These are phyloP conservation scores for Netelia fuscicornis DNA, from an alignment of 2,888 invertebrate species.

Conservation along the genomic window DNA sequence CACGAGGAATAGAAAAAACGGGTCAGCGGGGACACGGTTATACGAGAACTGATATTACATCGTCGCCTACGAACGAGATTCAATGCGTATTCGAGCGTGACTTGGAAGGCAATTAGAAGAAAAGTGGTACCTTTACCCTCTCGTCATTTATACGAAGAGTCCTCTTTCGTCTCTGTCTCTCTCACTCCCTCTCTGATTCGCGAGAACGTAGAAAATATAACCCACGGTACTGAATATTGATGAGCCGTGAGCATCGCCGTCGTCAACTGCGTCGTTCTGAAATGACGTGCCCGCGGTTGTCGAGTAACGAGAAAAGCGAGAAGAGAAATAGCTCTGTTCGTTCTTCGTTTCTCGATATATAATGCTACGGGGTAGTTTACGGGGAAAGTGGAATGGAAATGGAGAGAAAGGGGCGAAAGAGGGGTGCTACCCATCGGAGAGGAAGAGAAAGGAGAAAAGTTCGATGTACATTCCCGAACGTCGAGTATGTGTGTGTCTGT, in stretches of 20 bases:
- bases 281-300: conserved; percentile 50
- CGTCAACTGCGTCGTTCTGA: conserved; percentile 36
- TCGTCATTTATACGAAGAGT: conserved; percentile 17
- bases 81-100: conserved; percentile 50
- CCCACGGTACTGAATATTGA: conserved; percentile 62
- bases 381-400: conserved; percentile 56
- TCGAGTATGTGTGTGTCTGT: no score
- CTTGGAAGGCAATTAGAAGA: conserved; percentile 57
- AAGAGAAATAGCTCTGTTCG: neutral
- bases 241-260: conserved; percentile 42
- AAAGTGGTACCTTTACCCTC: conserved; percentile 51
- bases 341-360: conserved; percentile 49
- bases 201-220: conserved; percentile 56
- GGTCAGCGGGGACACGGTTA: neutral
- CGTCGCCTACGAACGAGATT: conserved; percentile 13
- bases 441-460: conserved; percentile 27
- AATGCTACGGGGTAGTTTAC: conserved; percentile 58
- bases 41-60: conserved; percentile 21
- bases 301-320: conserved; percentile 28
- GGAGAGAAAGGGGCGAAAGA: conserved; percentile 5
- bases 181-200: conserved; percentile 19
- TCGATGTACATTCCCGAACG: no score
- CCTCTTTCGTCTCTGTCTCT: conserved; percentile 13
- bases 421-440: conserved; percentile 2
- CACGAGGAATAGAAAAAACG: conserved; percentile 1